phyloP scores from a whole-genome alignment of 2,113 vertebrate species.

The Danionella cerebrum region DNA sequence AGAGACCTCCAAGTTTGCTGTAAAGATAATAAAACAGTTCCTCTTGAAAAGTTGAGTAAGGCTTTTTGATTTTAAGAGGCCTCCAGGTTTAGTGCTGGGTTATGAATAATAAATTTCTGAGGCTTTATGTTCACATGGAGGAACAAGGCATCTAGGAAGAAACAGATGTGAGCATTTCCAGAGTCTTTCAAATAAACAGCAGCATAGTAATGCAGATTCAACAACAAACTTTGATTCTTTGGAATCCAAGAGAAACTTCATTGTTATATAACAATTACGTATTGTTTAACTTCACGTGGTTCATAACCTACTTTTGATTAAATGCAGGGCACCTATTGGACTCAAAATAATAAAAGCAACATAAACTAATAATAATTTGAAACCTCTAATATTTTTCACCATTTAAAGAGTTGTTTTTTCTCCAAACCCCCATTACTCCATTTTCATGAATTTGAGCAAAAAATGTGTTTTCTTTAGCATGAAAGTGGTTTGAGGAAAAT shows the following conservation, averaged over 20 bases:
- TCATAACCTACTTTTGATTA: too few species aligned
- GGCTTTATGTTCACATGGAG: background rate
- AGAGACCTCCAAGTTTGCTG: background rate
- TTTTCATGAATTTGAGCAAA: too few species aligned
- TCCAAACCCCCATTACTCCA: too few species aligned
- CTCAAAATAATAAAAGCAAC: too few species aligned
- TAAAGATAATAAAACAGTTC: conserved; percentile 1
- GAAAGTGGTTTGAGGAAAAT: too few species aligned
- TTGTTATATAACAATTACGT: background rate
- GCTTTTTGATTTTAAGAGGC: conserved; percentile 5
- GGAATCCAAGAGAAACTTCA: too few species aligned
- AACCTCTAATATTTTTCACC: too few species aligned
- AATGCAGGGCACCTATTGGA: too few species aligned
- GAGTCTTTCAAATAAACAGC: background rate
- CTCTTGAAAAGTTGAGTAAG: background rate
- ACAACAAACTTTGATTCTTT: background rate
- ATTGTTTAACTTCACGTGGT: background rate
- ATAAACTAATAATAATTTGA: too few species aligned
- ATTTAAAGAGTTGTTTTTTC: too few species aligned
- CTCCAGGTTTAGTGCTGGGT: background rate
- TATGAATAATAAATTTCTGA: background rate
- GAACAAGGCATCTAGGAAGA: background rate
- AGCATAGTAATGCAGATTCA: background rate
- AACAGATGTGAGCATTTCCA: background rate
- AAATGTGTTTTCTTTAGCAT: too few species aligned